These are phyloP conservation scores for Drosophila athabasca DNA, from an alignment of 1,140 invertebrate genomes.

Conservation along the genomic window DNA sequence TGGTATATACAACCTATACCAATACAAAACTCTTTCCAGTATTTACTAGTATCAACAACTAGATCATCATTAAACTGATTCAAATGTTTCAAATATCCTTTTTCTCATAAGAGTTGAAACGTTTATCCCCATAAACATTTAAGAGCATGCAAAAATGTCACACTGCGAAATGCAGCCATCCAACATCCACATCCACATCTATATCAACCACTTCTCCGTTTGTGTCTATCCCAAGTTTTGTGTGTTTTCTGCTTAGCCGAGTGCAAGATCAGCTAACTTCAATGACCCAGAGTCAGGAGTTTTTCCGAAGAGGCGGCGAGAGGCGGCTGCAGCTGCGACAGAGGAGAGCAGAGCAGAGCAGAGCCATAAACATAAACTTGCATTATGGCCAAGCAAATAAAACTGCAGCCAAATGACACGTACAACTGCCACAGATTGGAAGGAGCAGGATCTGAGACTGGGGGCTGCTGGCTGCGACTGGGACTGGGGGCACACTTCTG, in stretches of 20 bases:
- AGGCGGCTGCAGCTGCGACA: constrained; percentile 22
- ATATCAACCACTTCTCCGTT: not conserved
- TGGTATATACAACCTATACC: no score
- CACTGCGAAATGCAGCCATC: no score
- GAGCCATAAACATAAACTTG: constrained; percentile 74
- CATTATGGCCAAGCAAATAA: constrained; percentile 75
- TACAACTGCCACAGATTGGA: constrained; percentile 60
- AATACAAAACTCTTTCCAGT: no score
- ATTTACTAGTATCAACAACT: no score
- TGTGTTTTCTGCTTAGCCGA: constrained; percentile 66
- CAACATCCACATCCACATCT: not conserved
- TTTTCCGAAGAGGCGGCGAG: not conserved
- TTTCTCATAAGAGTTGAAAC: no score
- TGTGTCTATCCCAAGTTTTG: constrained; percentile 40
- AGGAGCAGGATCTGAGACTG: no score
- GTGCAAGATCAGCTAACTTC: constrained; percentile 75
- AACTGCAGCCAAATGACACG: constrained; percentile 79
- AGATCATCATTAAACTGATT: no score
- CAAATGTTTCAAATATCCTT: no score
- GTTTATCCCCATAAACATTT: not conserved
- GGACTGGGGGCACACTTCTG: constrained; percentile 29
- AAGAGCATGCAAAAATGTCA: constrained; percentile 7
- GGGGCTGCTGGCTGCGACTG: not conserved
- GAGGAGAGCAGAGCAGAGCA: not conserved
- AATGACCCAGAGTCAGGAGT: constrained; percentile 33